These are phyloP conservation scores for Achatina immaculata DNA, from an alignment of 1,140 invertebrate species.

Conservation along the genomic window DNA sequence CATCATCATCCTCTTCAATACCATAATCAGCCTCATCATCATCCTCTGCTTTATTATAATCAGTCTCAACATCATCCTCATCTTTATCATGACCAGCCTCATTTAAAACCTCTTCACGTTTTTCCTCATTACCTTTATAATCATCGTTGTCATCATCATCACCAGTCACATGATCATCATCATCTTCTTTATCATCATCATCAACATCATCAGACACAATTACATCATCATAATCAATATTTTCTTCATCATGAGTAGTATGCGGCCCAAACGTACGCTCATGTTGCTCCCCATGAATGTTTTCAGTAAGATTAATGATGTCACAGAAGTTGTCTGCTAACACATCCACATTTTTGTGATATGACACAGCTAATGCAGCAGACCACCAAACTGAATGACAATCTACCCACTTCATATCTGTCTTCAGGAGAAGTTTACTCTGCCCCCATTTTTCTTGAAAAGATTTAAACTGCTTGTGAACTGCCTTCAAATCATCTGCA, in stretches of 20 bases:
- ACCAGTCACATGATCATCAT: background rate
- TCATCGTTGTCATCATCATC: slow-evolving; percentile 3
- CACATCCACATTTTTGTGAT: background rate
- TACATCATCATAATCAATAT: background rate
- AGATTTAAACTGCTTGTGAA: slow-evolving; percentile 1
- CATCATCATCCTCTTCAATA: too few species aligned
- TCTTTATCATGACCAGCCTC: too few species aligned
- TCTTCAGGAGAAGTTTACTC: slow-evolving; percentile 22
- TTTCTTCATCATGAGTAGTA: background rate
- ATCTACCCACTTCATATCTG: slow-evolving; percentile 5
- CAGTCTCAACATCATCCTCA: background rate
- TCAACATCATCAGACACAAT: background rate
- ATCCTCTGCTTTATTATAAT: background rate
- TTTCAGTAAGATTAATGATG: background rate
- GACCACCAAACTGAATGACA: slow-evolving; percentile 25
- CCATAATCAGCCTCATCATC: background rate
- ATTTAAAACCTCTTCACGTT: too few species aligned
- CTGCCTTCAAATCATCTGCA: background rate
- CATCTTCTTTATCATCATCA: background rate
- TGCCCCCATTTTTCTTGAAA: slow-evolving; percentile 14
- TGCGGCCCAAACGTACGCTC: background rate
- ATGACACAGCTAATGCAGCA: background rate
- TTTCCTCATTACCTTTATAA: background rate
- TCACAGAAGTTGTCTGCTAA: slow-evolving; percentile 13
- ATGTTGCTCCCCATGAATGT: background rate